Evolutionary conservation across 1,140 invertebrate species (phyloP).

Genomic region (Plectrocnemia conspersa): DNA sequence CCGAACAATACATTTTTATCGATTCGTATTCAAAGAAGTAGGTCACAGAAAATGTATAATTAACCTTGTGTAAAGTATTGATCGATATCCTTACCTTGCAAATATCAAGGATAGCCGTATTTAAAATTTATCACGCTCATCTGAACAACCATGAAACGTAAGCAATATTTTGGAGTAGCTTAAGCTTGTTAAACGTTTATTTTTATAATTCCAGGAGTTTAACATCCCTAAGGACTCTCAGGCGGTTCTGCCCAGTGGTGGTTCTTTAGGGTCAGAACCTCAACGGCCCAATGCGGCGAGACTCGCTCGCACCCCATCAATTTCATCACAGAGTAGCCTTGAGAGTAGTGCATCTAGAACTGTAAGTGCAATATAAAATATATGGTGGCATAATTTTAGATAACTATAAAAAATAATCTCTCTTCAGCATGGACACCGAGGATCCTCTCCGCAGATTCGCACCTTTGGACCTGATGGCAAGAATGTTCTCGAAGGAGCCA

Average conservation of each 20-base stretch:
- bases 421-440: conserved; percentile 58
- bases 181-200: too few relatives aligned
- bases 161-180: too few relatives aligned
- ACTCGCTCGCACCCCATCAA: conserved; percentile 62
- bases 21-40: too few relatives aligned
- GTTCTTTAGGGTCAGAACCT: conserved; percentile 8
- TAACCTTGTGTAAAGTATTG: too few relatives aligned
- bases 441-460: conserved; percentile 72
- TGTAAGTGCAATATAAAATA: conserved; percentile 38
- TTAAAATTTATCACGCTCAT: too few relatives aligned
- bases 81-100: too few relatives aligned
- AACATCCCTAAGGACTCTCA: conserved; percentile 60
- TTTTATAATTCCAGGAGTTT: conserved; percentile 52
- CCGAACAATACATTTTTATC: too few relatives aligned
- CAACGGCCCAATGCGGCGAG: conserved; percentile 43
- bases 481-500: conserved; percentile 54
- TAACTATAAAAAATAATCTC: too few relatives aligned
- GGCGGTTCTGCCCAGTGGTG: conserved; percentile 51
- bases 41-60: too few relatives aligned
- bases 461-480: conserved; percentile 71
- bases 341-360: conserved; percentile 67
- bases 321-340: conserved; percentile 74
- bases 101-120: too few relatives aligned
- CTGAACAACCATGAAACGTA: too few relatives aligned
- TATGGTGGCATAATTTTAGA: neutral